Evolutionary conservation across 2,113 vertebrate genomes (phyloP).

Genomic region (Corapipo altera): DNA sequence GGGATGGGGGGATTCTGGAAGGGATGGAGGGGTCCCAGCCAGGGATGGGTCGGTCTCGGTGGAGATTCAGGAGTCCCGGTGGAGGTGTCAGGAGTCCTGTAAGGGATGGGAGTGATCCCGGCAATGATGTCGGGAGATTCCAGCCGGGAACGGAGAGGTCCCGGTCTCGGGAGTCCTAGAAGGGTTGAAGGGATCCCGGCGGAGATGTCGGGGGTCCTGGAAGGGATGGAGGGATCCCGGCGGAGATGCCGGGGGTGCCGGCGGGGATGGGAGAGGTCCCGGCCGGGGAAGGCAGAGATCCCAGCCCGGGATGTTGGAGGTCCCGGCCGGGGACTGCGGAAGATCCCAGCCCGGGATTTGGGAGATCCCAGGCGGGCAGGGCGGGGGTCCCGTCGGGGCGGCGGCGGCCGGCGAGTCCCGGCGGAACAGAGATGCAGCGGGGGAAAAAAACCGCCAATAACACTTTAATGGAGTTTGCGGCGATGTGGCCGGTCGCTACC

Average conservation of each 20-base stretch:
- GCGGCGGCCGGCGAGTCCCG: background rate
- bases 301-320: background rate
- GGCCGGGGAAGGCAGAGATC: too few relatives aligned
- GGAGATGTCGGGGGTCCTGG: background rate
- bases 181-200: background rate
- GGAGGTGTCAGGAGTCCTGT: background rate
- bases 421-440: slow-evolving; percentile 53
- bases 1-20: too few relatives aligned
- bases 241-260: background rate
- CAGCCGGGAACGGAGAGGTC: background rate
- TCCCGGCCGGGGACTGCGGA: too few relatives aligned
- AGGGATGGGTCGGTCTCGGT: background rate
- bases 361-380: background rate
- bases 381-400: background rate
- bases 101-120: background rate
- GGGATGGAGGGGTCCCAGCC: background rate
- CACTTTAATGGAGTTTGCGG: slow-evolving; percentile 97
- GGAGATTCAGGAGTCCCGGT: background rate
- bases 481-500: slow-evolving; percentile 82
- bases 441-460: slow-evolving; percentile 83
- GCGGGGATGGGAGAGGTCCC: background rate
- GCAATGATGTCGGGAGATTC: background rate
- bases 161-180: background rate
- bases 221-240: background rate
- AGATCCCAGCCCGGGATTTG: background rate